Base-by-base conservation (phyloP, 2,797 vertebrate genomes). In the Threskiornis aethiopicus region DNA sequence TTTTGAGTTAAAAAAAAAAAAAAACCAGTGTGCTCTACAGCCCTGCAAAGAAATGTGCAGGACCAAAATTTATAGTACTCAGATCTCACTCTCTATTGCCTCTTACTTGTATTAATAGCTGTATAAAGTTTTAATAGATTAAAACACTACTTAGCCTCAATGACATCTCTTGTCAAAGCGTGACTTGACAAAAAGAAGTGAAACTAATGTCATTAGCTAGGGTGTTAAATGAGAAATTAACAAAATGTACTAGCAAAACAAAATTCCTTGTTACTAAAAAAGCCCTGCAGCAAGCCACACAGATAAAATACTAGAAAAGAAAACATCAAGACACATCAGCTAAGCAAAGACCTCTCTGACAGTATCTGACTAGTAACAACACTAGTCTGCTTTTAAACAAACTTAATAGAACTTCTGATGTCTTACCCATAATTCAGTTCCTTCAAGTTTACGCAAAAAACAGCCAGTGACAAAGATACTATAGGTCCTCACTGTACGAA, bases 1-100 rank as follows among this genome's bases (percentile, higher is more conserved):
- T 54, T 90, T 51, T 37, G 67, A 28, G 62, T 46, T 66, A n/a
- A 75, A 87, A 79, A 75, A 87, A 87, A 79, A 75, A 87, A 51
- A 62, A 13, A 0, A 1, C 15, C 47, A 89, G 26, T 0, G 3
- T n/a, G 31, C 13, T 84, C 44, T 61, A 41, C 28, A 80, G 22
- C 5, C 26, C 35, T 39, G 39, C 24, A 42, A 87, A 73, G 39
- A 85, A 79, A 72, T 5, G 6, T 20, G 54, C 0, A 72, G 73
- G 19, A 44, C 19, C 39, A 85, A 77, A 85, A 19, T 0, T 67
- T 42, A 69, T 1, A 84, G 28, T 19, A 41, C 28, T 71, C 37
- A 28, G 29, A 42, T 37, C 51, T 73, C 64, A 35, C 28, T 71
- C 10, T 65, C 42, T 67, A 14, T 10, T 46, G 37, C 13, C 24